Base-by-base conservation (phyloP, 1,140 invertebrate genomes). In the Hylaeus volcanicus region DNA sequence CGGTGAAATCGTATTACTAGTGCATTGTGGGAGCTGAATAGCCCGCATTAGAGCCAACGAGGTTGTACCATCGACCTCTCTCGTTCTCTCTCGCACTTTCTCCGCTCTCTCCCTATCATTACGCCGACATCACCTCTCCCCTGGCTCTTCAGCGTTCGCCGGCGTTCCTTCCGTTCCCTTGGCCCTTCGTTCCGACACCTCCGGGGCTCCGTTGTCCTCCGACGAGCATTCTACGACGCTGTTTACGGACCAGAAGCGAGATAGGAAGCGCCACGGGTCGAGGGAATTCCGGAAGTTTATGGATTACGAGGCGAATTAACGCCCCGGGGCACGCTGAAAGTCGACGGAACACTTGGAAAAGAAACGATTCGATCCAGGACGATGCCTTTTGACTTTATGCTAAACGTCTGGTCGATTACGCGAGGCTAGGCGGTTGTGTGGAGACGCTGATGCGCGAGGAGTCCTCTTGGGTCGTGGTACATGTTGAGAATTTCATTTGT, bases 1-100 rank as follows among this genome's bases (percentile, higher is more conserved):
- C 81, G 87, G 79, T 79, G 81, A 92, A 93, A 93, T 92, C 89
- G 91, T 92, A 92, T 93, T 93, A 92, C 91, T 90, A 92, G 89
- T 89, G 88, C 90, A 93, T 93, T 92, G 91, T 92, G 89, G 91
- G 70, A 87, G 86, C 88, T 92, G 92, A 92, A 93, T 93, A 92
- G 89, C 86, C 86, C 86, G 90, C 89, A 92, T 93, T 92, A 93
- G 90, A 92, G 87, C 82, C 88, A 92, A 92, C 90, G 89, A 90
- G 88, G 88, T 92, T 92, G 88, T 88, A 89, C 87, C 84, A 84
- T 82, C 26, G 43, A 43, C 77, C 65, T 56, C 66, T 65, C 76
- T 60, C 41, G n/a, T n/a, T 26, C 26, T 26, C 26, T 26, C 26
- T 26, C 26, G 26, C 58, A 63, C 82, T 69, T 74, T 70, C 79